These are phyloP conservation scores for Xyrauchen texanus DNA, from an alignment of 2,113 vertebrate species.

Conservation along the genomic window DNA sequence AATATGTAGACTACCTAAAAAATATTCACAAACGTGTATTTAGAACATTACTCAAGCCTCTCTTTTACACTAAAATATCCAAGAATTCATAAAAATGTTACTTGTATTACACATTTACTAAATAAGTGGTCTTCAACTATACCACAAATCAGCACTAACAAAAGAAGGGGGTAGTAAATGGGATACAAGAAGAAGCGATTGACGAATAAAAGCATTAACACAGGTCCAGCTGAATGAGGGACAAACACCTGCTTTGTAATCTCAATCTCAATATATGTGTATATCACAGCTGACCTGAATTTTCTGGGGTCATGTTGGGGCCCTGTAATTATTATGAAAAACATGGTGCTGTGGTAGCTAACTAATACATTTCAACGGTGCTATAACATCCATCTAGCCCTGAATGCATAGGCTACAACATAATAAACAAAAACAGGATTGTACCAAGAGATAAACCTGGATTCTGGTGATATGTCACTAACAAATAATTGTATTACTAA, in stretches of 20 bases:
- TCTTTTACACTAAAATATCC: slow-evolving; percentile 16
- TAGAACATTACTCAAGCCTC: neutral
- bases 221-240: neutral
- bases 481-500: no score
- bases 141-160: neutral
- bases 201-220: neutral
- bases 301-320: neutral
- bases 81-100: neutral
- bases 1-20: neutral
- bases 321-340: slow-evolving; percentile 2
- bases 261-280: no score
- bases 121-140: neutral
- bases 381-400: neutral
- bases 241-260: slow-evolving; percentile 15
- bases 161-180: no score
- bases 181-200: neutral
- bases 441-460: no score
- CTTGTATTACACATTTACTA: neutral
- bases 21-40: neutral
- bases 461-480: no score
- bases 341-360: neutral
- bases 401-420: neutral
- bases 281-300: slow-evolving; percentile 7
- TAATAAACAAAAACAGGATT: neutral
- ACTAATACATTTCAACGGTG: neutral